phyloP scores from a whole-genome alignment of 1,140 invertebrate species.

The Dendroctonus ponderosae region DNA sequence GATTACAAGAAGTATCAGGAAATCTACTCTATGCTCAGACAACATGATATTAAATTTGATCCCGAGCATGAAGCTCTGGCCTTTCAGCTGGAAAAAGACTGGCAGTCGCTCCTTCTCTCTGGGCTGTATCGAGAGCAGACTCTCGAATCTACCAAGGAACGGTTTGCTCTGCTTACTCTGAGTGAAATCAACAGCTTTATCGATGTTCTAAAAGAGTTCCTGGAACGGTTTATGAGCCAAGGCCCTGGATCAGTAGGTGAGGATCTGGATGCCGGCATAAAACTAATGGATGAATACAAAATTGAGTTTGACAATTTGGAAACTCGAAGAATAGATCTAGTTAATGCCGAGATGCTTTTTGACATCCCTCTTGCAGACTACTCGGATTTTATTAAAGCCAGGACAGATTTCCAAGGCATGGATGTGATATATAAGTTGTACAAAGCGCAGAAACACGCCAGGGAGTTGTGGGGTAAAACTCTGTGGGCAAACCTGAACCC shows the following conservation, averaged over 20 bases:
- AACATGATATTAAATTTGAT: slow-evolving; percentile 50
- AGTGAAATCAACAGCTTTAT: slow-evolving; percentile 72
- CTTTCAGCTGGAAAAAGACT: slow-evolving; percentile 62
- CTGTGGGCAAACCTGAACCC: slow-evolving; percentile 86
- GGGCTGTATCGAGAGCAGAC: slow-evolving; percentile 66
- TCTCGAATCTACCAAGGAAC: slow-evolving; percentile 69
- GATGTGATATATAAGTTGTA: slow-evolving; percentile 76
- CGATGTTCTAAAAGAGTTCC: slow-evolving; percentile 64
- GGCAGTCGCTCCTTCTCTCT: slow-evolving; percentile 66
- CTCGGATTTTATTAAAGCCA: slow-evolving; percentile 67
- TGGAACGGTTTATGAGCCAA: slow-evolving; percentile 67
- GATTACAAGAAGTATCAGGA: slow-evolving; percentile 67
- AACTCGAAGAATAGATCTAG: slow-evolving; percentile 63
- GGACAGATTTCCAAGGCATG: slow-evolving; percentile 71
- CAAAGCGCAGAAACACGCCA: slow-evolving; percentile 70
- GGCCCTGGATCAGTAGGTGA: slow-evolving; percentile 76
- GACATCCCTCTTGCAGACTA: slow-evolving; percentile 81
- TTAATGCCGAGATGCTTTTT: slow-evolving; percentile 81
- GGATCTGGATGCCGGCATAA: slow-evolving; percentile 70
- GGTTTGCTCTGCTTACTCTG: slow-evolving; percentile 75
- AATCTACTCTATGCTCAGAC: slow-evolving; percentile 47
- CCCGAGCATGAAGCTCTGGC: slow-evolving; percentile 59
- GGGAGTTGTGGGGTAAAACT: slow-evolving; percentile 79
- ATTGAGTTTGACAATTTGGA: slow-evolving; percentile 68
- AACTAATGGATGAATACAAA: slow-evolving; percentile 69